Base-by-base conservation (phyloP, 2,888 invertebrate species). In the Piscicola geometra region DNA sequence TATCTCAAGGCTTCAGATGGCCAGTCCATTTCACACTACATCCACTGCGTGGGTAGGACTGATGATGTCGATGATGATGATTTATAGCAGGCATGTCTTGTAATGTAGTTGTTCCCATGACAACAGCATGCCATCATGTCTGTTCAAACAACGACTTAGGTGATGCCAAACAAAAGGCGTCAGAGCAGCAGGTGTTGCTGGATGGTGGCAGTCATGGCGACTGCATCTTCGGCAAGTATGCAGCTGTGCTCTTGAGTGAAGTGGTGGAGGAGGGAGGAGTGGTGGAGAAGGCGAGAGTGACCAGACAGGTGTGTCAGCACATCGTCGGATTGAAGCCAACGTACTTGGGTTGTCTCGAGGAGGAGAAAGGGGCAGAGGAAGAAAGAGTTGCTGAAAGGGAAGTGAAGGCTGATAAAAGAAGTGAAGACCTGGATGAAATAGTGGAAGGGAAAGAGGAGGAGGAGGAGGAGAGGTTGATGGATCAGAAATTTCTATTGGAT, bases 401-500 rank as follows among this genome's bases (percentile, higher is more conserved):
- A 3, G n/a, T 18, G n/a, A 28, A 71, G 75, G 30, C 32, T 60
- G 28, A 41, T n/a, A n/a, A n/a, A n/a, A n/a, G n/a, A n/a, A 69
- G 3, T 15, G 33, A 33, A 18, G 28, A 33, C 18, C 21, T 36
- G 18, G 70, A 33, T 28, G n/a, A 68, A 18, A 25, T 71, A 12
- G 52, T 15, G n/a, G 47, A 71, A 47, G 30, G 32, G 9, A 28
- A 56, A 47, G 71, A 75, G 1, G 76, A 78, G 68, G 80, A 81
- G 1, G 81, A 82, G 9, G 94, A 94, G 87, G 89, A 88, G 0
- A 89, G 90, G 81, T 88, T 96, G 78, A 90, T 95, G 77, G 90
- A 90, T 85, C 96, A 97, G 85, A 93, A 94, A 82, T 95, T 91
- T 85, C 86, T 96, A 56, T 85, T 93, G 32, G 92, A 96, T 83